Evolutionary conservation across 2,888 invertebrate genomes (phyloP), one percentile per base, ranked within the genome.

Genomic region (Catocala sponsa): DNA sequence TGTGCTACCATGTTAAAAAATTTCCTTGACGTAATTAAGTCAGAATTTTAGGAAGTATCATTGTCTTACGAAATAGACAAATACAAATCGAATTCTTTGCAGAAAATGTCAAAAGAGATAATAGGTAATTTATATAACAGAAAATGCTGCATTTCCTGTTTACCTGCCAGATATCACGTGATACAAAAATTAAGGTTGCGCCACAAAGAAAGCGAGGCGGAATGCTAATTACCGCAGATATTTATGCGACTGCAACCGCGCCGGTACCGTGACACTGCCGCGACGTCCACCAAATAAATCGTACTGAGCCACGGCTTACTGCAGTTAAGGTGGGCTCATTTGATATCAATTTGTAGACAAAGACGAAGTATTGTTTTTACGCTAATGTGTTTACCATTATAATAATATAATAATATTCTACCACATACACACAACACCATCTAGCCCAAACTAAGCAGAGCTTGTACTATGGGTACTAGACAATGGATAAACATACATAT

Each of bases 171-270:
- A 76, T 70, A 80, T 82, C 86, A 87, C 88, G 87, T 84, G 83
- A 87, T 79, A 76, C 78, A 84, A 84, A 84, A 86, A 90, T 86
- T 85, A 89, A 82, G 81, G 81, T 66, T 77, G 68, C 65, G 70
- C 74, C 70, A 78, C 78, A 75, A 80, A 75, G 74, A 75, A 68
- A 73, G 53, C 65, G 59, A 72, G 71, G 66, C 67, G 76, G 82
- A 89, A 91, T 90, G 89, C 86, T 93, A 92, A 93, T 93, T 91
- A 86, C 85, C 68, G 76, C 74, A 79, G 71, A 85, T 90, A 90
- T 91, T 93, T 91, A 91, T 91, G 89, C 82, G 82, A 86, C 88
- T 87, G 89, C 89, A 88, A 81, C 80, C 79, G 72, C 73, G 76
- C 74, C 73, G 75, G 83, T 87, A 88, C 80, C 88, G 90, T 88